These are phyloP conservation scores for Gila orcuttii DNA, from an alignment of 2,113 vertebrate species.

Conservation along the genomic window DNA sequence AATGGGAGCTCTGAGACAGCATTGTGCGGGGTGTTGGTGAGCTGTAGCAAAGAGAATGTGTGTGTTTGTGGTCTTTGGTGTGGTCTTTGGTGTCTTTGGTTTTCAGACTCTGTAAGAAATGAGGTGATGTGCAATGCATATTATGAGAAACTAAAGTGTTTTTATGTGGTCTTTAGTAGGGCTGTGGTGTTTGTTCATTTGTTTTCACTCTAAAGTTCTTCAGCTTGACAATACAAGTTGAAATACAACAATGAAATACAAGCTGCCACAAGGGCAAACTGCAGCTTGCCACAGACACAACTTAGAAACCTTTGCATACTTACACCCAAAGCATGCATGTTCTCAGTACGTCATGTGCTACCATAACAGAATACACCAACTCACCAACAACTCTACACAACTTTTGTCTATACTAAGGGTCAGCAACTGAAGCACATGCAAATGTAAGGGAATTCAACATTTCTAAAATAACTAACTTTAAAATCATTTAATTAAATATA, in stretches of 20 bases:
- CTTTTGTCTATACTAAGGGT: not conserved
- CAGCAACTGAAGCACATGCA: not conserved
- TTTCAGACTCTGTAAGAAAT: too few species aligned
- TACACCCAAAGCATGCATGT: not conserved
- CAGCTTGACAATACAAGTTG: too few species aligned
- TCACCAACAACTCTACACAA: not conserved
- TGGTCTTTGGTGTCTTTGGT: too few species aligned
- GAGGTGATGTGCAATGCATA: too few species aligned
- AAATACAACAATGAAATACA: conserved; percentile 51
- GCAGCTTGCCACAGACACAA: not conserved
- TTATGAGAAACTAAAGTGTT: too few species aligned
- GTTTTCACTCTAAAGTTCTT: conserved; percentile 62
- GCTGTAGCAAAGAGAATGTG: conserved; percentile 28
- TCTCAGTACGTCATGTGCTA: not conserved
- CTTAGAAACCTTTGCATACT: not conserved
- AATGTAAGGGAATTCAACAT: not conserved
- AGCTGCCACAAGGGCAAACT: conserved; percentile 12
- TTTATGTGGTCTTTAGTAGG: not conserved
- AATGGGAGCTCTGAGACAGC: conserved; percentile 47
- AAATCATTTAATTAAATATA: not conserved
- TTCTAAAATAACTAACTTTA: not conserved
- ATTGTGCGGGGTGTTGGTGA: conserved; percentile 36
- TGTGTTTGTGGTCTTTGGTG: conserved; percentile 27
- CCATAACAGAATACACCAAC: not conserved
- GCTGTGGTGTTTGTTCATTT: conserved; percentile 66